Base-by-base conservation (phyloP, 1,140 invertebrate genomes). In the Amyelois transitella region DNA sequence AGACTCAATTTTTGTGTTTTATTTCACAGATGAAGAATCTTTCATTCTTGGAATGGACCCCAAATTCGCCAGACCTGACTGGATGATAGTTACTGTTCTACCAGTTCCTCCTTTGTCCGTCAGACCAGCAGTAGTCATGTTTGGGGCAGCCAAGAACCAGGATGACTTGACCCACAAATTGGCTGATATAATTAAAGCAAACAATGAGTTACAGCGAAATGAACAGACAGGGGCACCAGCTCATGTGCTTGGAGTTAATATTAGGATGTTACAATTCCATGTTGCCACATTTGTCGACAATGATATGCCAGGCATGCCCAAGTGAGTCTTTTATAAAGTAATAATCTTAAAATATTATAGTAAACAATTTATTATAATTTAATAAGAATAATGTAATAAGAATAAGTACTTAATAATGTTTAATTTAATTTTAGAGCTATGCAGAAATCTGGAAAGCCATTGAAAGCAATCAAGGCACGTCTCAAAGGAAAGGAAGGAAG, bases 111-210 rank as follows among this genome's bases (percentile, higher is more conserved):
- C 99, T 2, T 81, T 99, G 5, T 92, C 95, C 1, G 94, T 96
- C 0, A 91, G 98, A 69, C 99, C 99, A 0, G 98, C 98, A 49
- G 98, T 99, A 4, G 97, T 99, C 12, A 99, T 99, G 96, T 98
- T 98, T 88, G 98, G 99, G 14, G 97, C 98, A 1, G 98, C 98
- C 0, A 95, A 97, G 81, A 99, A 99, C 93, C 93, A 99, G 88
- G 99, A 99, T 84, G 99, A 99, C 92, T 92, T 99, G 60, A 99
- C 99, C 0, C 98, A 99, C 82, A 99, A 99, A 89, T 89, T 99
- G 8, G 93, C 98, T 0, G 99, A 99, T 82, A 99, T 99, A 38
- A 97, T 99, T 25, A 99, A 99, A 90, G 92, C 96, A 1, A 99
- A 99, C 81, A 99, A 99, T 88, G 98, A 99, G 84, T 84, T 99